Evolutionary conservation across 2,797 vertebrate species (phyloP).

Genomic region (Eospalax fontanierii): DNA sequence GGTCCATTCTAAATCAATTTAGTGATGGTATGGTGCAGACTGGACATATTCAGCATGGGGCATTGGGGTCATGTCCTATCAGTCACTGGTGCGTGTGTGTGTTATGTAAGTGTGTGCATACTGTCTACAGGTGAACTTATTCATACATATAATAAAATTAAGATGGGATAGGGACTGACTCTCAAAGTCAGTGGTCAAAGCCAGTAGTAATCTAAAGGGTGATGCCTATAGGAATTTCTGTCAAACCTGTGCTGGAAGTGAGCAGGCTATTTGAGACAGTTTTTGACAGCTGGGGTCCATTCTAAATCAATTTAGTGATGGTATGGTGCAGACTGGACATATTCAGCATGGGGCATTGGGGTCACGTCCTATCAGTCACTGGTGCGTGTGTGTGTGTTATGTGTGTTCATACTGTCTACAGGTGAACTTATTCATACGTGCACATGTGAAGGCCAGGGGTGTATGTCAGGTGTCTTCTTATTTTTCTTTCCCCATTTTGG

Average conservation of each 20-base stretch:
- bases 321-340: not conserved
- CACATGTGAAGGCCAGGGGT: not conserved
- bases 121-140: not conserved
- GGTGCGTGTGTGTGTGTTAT: not conserved
- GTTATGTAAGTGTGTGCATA: not conserved
- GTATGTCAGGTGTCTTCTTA: not conserved
- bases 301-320: conserved; percentile 36
- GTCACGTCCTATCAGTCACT: not conserved
- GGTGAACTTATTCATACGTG: not conserved
- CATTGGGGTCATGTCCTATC: not conserved
- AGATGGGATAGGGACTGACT: not conserved
- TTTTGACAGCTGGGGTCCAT: conserved; percentile 41
- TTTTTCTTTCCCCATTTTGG: not conserved
- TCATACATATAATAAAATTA: not conserved
- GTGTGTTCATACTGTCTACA: not conserved
- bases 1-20: conserved; percentile 19
- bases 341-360: not conserved
- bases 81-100: not conserved
- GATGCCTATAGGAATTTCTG: not conserved
- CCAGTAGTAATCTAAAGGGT: not conserved
- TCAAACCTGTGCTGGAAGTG: not conserved
- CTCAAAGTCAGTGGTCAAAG: too few relatives aligned
- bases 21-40: not conserved
- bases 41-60: not conserved
- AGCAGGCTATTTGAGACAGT: conserved; percentile 8